Percentiles rank a stretch among this genome's conserved stretches.
These are phyloP conservation scores for Ips typographus DNA, from an alignment of 1,140 invertebrate genomes.

Conservation along the genomic window DNA sequence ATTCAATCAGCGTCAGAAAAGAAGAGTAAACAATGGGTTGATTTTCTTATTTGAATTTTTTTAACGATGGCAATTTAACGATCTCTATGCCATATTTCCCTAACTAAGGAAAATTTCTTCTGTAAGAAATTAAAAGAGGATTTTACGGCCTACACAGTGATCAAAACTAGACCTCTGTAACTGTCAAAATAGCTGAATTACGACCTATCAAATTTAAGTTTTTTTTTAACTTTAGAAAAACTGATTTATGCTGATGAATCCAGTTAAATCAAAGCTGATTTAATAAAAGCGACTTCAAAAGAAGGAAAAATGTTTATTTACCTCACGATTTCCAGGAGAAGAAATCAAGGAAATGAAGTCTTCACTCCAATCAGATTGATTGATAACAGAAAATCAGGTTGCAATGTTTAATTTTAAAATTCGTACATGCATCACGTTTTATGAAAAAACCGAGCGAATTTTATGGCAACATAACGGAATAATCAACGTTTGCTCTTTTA, in stretches of 20 bases:
- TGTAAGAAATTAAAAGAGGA: not conserved
- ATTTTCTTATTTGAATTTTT: not conserved
- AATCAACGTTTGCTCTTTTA: not conserved
- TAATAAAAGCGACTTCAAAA: slow-evolving; percentile 3
- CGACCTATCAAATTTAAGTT: too few species aligned
- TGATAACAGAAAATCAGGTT: slow-evolving; percentile 22
- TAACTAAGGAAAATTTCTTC: not conserved
- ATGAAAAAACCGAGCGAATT: too few species aligned
- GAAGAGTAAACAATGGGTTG: not conserved
- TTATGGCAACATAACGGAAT: not conserved
- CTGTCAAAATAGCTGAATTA: too few species aligned
- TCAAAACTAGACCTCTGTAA: too few species aligned
- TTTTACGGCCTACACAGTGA: not conserved
- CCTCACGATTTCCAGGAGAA: slow-evolving; percentile 2
- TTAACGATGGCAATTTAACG: not conserved
- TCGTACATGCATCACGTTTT: too few species aligned
- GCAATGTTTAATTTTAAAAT: slow-evolving; percentile 22
- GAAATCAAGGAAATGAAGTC: slow-evolving; percentile 24
- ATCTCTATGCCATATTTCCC: not conserved
- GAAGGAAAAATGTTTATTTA: slow-evolving; percentile 13
- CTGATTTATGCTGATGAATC: slow-evolving; percentile 2
- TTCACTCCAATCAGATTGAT: slow-evolving; percentile 25
- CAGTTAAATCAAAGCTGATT: not conserved
- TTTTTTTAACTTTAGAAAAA: not conserved
- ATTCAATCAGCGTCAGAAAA: not conserved